phyloP scores from a whole-genome alignment of 2,888 invertebrate genomes.

The Synanthedon myopaeformis region DNA sequence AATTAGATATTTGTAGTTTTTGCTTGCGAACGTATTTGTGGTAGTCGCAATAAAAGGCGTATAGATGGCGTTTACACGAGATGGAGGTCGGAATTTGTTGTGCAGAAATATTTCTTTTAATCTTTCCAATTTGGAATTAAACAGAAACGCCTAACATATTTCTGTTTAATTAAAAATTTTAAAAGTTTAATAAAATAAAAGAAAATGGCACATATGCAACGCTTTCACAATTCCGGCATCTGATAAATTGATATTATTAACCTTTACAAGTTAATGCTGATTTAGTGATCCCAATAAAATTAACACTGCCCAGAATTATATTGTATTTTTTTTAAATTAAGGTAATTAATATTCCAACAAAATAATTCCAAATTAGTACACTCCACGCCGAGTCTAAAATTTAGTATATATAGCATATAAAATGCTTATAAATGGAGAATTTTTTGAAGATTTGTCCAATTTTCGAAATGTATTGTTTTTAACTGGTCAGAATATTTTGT shows the following conservation, averaged over 20 bases:
- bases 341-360: slow-evolving; percentile 25
- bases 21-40: not conserved
- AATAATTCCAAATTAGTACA: slow-evolving; percentile 26
- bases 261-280: no score
- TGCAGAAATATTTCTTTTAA: no score
- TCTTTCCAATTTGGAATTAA: no score
- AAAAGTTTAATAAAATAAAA: no score
- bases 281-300: slow-evolving; percentile 14
- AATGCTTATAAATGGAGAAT: no score
- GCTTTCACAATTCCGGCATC: not conserved
- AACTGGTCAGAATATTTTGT: no score
- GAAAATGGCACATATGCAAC: no score
- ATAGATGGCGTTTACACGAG: not conserved
- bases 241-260: slow-evolving; percentile 36
- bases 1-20: not conserved
- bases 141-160: no score
- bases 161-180: no score
- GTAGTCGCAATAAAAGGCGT: not conserved
- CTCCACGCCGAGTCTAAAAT: slow-evolving; percentile 41
- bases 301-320: slow-evolving; percentile 36
- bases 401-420: not conserved
- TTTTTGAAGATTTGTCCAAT: no score
- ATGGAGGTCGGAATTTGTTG: no score
- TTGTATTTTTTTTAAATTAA: slow-evolving; percentile 31
- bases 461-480: no score